Percentiles rank a stretch among this genome's conserved stretches.
These are phyloP conservation scores for Dryocosmus kuriphilus DNA, from an alignment of 2,888 invertebrate genomes.

Conservation along the genomic window DNA sequence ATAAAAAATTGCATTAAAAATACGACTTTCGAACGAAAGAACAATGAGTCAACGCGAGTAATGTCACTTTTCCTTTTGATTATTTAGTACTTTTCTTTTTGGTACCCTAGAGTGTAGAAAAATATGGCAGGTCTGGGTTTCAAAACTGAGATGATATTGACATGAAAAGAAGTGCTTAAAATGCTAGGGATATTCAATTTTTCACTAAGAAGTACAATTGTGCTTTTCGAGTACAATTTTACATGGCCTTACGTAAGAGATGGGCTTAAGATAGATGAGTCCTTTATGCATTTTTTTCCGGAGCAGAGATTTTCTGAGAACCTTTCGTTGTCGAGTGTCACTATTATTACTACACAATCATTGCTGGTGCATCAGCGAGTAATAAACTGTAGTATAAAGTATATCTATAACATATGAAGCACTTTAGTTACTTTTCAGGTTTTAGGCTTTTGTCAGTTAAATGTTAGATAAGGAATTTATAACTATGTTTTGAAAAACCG, in stretches of 20 bases:
- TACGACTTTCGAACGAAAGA: slow-evolving; percentile 1
- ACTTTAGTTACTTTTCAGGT: slow-evolving; percentile 61
- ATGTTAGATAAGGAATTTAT: slow-evolving; percentile 58
- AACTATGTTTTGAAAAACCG: slow-evolving; percentile 42
- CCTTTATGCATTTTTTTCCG: slow-evolving; percentile 31
- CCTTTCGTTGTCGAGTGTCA: slow-evolving; percentile 22
- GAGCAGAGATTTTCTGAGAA: not conserved
- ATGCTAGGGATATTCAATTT: too few species aligned
- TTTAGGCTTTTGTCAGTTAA: slow-evolving; percentile 57
- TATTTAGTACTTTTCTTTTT: not conserved
- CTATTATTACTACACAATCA: too few species aligned
- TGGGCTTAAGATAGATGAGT: slow-evolving; percentile 6
- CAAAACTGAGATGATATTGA: slow-evolving; percentile 34
- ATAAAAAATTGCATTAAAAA: slow-evolving; percentile 2
- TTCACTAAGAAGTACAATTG: too few species aligned
- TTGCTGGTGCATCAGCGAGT: slow-evolving; percentile 4
- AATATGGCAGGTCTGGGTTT: slow-evolving; percentile 43
- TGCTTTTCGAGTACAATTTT: too few species aligned
- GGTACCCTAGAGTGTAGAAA: slow-evolving; percentile 39
- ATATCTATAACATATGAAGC: slow-evolving; percentile 56
- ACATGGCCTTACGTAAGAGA: not conserved
- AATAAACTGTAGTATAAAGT: slow-evolving; percentile 38
- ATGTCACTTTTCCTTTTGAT: not conserved
- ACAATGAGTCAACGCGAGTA: not conserved
- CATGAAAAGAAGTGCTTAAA: not conserved